A percentile compares a stretch with the other conserved stretches of the same genome.
Conservation (phyloP, 2,113 vertebrate genomes). For the Damaliscus lunatus region DNA sequence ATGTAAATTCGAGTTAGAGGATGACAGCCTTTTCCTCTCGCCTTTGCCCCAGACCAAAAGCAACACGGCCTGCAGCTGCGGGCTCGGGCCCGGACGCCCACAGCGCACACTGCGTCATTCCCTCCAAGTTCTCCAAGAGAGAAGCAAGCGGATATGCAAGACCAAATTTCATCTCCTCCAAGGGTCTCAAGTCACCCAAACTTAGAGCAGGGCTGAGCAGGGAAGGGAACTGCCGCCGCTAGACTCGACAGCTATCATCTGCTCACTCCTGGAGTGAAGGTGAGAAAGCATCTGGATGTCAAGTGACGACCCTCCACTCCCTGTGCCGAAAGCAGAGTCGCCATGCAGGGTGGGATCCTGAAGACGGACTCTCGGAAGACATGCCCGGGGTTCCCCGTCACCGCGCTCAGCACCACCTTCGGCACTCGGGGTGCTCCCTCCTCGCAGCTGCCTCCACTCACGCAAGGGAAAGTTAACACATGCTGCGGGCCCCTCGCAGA, state of each 20-base stretch:
- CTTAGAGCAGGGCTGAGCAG: neutral
- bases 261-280: neutral
- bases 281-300: no score
- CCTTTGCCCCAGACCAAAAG: rapidly evolving
- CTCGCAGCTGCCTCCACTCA: neutral
- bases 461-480: rapidly evolving
- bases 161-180: neutral
- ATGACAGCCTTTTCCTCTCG: neutral
- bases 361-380: neutral
- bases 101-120: rapidly evolving
- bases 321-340: neutral
- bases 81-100: neutral
- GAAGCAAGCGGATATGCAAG: neutral
- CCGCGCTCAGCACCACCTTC: rapidly evolving
- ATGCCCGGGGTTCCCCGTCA: rapidly evolving
- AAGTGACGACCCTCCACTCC: rapidly evolving
- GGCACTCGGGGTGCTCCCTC: rapidly evolving
- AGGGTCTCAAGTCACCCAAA: neutral
- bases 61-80: neutral
- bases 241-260: rapidly evolving
- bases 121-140: neutral
- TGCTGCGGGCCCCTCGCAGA: rapidly evolving
- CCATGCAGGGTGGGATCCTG: rapidly evolving
- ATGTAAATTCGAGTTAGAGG: neutral
- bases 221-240: rapidly evolving